Evolutionary conservation across 2,888 invertebrate genomes (phyloP).

Genomic region (Griposia aprilina): DNA sequence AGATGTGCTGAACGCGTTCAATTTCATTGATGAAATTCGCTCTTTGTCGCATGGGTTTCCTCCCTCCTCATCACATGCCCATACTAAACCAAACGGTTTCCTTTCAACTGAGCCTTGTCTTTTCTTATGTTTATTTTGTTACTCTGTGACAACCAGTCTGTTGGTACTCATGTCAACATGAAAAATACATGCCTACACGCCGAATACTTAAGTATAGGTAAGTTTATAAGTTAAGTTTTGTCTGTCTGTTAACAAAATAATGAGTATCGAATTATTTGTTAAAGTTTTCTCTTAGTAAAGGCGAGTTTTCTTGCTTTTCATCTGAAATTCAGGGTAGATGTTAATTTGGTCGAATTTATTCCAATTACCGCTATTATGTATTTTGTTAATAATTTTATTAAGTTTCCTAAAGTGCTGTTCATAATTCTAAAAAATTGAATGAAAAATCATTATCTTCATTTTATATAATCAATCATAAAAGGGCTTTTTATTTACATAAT

Average conservation of each 20-base stretch:
- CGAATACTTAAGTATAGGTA: slow-evolving; percentile 22
- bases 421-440: no score
- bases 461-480: neutral
- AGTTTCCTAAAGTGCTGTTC: no score
- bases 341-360: neutral
- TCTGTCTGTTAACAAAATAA: slow-evolving; percentile 48
- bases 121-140: neutral
- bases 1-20: no score
- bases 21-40: no score
- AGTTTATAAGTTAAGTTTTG: slow-evolving; percentile 15
- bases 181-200: slow-evolving; percentile 56
- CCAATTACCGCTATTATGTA: neutral
- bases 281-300: neutral
- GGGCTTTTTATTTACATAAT: no score
- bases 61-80: neutral
- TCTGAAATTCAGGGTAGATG: neutral
- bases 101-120: neutral
- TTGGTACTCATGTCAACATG: slow-evolving; percentile 77
- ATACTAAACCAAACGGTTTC: neutral
- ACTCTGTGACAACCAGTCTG: slow-evolving; percentile 57
- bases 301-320: neutral
- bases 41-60: neutral
- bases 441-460: no score
- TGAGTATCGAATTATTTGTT: slow-evolving; percentile 8
- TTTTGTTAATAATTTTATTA: no score